A percentile compares a stretch with the other conserved stretches of the same genome.
Conservation (phyloP, 2,113 vertebrate genomes). For the Pardalotus punctatus region DNA sequence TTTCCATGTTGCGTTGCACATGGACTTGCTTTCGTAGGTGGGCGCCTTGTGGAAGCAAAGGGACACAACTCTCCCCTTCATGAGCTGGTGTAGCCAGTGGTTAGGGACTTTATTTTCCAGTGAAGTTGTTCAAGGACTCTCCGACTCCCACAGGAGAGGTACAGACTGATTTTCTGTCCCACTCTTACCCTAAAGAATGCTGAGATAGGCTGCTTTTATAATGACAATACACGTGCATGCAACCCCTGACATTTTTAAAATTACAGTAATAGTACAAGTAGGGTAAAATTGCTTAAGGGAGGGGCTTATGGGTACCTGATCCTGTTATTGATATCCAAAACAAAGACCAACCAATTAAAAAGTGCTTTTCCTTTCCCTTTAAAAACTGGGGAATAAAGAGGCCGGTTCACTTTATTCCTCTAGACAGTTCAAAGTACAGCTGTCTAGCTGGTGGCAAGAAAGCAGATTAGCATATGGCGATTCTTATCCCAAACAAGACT, state of each 20-base stretch:
- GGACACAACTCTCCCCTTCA: not conserved
- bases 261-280: not conserved
- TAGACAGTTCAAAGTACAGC: not conserved
- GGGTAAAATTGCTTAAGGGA: not conserved
- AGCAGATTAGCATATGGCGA: not conserved
- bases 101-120: not conserved
- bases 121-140: not conserved
- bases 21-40: not conserved
- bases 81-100: not conserved
- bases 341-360: not conserved
- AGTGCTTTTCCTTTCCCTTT: not conserved
- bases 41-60: not conserved
- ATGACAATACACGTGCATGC: not conserved
- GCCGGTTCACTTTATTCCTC: not conserved
- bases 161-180: not conserved
- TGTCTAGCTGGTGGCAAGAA: not conserved
- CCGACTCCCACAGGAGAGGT: not conserved
- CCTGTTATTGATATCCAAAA: not conserved
- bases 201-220: not conserved
- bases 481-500: slow-evolving; percentile 9
- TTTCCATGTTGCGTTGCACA: not conserved
- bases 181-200: not conserved
- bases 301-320: not conserved
- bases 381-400: not conserved
- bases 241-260: not conserved